Percentiles rank a stretch among this genome's conserved stretches.
These are phyloP conservation scores for Epinotia nisella DNA, from an alignment of 2,888 invertebrate genomes.

Conservation along the genomic window DNA sequence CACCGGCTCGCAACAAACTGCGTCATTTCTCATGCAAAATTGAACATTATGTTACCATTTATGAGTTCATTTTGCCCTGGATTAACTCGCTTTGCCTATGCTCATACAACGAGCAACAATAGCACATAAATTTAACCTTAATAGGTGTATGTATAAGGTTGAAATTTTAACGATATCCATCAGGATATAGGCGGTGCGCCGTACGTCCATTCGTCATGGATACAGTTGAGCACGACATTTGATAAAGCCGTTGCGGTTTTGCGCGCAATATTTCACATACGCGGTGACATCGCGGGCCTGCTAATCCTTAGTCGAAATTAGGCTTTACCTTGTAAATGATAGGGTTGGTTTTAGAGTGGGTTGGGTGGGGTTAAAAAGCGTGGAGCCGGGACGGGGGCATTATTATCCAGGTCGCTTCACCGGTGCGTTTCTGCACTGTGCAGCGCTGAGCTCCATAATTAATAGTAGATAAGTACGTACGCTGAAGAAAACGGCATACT, in stretches of 20 bases:
- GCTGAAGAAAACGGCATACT: constrained; percentile 18
- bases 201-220: constrained; percentile 51
- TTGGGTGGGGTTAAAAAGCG: constrained; percentile 53
- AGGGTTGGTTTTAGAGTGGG: constrained; percentile 32
- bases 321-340: not conserved
- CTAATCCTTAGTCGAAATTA: constrained; percentile 26
- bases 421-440: constrained; percentile 27
- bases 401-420: constrained; percentile 35
- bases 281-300: constrained; percentile 29
- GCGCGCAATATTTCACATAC: constrained; percentile 52
- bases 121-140: not conserved
- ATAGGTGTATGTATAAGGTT: not conserved
- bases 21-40: constrained; percentile 15
- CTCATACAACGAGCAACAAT: not conserved
- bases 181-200: constrained; percentile 18
- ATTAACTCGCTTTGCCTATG: constrained; percentile 7
- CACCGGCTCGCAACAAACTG: constrained; percentile 16
- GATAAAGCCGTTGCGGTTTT: constrained; percentile 53
- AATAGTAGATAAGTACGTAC: constrained; percentile 27
- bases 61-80: constrained; percentile 17
- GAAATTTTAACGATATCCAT: not conserved
- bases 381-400: constrained; percentile 47
- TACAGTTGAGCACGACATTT: constrained; percentile 51
- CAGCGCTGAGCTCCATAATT: constrained; percentile 25
- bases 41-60: constrained; percentile 12